Base-by-base conservation (phyloP, 2,797 vertebrate species). In the Chaetodon trifasciatus region DNA sequence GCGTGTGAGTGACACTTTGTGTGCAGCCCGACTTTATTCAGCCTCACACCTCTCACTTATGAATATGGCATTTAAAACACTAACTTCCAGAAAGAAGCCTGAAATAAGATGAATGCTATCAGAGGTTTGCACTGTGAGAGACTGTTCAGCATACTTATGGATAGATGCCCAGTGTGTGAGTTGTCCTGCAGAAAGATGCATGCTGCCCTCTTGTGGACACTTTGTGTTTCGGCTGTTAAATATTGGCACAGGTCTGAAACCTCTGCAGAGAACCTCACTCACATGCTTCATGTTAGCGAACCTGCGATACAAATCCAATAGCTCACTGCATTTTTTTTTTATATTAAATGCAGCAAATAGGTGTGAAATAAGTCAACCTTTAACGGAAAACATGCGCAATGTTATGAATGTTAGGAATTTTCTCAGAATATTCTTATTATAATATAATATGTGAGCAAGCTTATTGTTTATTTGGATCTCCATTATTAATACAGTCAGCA, bases 171-270 rank as follows among this genome's bases (percentile, higher is more conserved):
- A 3, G 8, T 9, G 42, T 50, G 21, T 28, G 16, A 0, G 40
- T 6, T 53, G 23, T 16, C 6, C 39, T 24, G 44, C 9, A 23
- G 56, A 68, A 16, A 56, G 80, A 65, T 1, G 0, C 10, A 74
- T 90, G 67, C 82, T 79, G 81, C 91, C 91, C 84, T 63, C 92
- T 44, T 42, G 87, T 91, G 93, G 91, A 63, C n/a, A 8, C 1
- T n/a, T 3, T 44, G n/a, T 13, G 21, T 35, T 6, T 35, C 3
- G 0, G 4, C 15, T 4, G 2, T 32, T 35, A 10, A 0, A 55
- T 6, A 19, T 3, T 15, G 23, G 21, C 16, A 23, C 0, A 1
- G 40, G 7, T 1, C 42, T 61, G 42, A 0, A 19, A 7, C 0
- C 5, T 10, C 39, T 64, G 58, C 62, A 56, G 50, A 12, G 6